Evolutionary conservation across 35 echinoderm and acorn worm genomes (phyloP), one percentile per base, ranked within the genome.

Genomic region (Chiridota heheva): DNA sequence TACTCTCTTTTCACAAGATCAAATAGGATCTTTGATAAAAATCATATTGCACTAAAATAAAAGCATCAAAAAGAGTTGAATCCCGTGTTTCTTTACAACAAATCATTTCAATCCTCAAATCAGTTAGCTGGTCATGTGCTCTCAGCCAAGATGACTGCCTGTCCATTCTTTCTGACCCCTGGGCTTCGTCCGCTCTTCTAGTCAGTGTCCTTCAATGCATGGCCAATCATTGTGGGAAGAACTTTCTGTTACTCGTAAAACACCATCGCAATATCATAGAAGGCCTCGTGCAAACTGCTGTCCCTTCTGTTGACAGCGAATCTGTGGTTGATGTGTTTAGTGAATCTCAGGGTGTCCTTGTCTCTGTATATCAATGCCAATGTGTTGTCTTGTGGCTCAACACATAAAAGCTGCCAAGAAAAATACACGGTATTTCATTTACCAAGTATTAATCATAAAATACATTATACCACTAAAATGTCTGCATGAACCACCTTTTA

Each of bases 201-300:
- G n/a, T n/a, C n/a, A n/a, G n/a, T n/a, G n/a, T n/a, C n/a, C n/a
- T n/a, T n/a, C n/a, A n/a, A n/a, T n/a, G n/a, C n/a, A n/a, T n/a
- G n/a, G n/a, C n/a, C n/a, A n/a, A n/a, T n/a, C n/a, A n/a, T n/a
- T n/a, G n/a, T n/a, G n/a, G n/a, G n/a, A n/a, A n/a, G n/a, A n/a
- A n/a, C n/a, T n/a, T n/a, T n/a, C n/a, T n/a, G 17, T 78, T 68
- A 98, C 72, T 98, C 95, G 48, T 98, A 92, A 37, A 88, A 98
- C 15, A 98, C 86, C 42, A 88, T 46, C 24, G 82, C 45, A 28
- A 98, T 91, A 18, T 91, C 89, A 80, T 82, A 86, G 48, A 96
- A 90, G 36, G 64, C 68, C 24, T 44, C 59, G 13, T 84, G 59
- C n/a, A n/a, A 28, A 45, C 22, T 43, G 58, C 63, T 48, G 64